Base-by-base conservation (phyloP, 23 tunicate genomes). In the Pegea sp. region DNA sequence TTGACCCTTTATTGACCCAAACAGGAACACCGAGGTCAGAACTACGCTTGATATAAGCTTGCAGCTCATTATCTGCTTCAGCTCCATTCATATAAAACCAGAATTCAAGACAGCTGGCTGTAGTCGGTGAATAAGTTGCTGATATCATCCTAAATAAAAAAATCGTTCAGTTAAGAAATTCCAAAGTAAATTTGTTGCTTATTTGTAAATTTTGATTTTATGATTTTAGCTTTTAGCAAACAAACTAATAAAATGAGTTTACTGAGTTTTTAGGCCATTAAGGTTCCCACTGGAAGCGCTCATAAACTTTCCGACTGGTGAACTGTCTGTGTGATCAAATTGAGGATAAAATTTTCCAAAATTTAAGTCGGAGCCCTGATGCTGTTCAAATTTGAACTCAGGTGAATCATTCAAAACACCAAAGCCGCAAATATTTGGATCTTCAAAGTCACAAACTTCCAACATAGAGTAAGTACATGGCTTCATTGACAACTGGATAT, bases 381-480 rank as follows among this genome's bases (percentile, higher is more conserved):
- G 29, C 3, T 67, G 86, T 7, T 4, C 49, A 68, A 69, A 75
- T 18, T 33, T 34, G 27, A 42, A 53, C 46, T 38, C 46, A 8
- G 46, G 16, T 4, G 50, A 33, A 11, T 51, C 30, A 11, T 32
- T 19, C 13, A 63, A 29, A 19, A 61, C 73, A 43, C 31, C 38
- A 6, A 20, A 64, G 30, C 67, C 74, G 42, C 86, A 75, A 28
- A 60, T 8, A 5, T 33, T 32, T 8, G 30, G 48, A 43, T 66
- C 74, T 60, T 75, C 86, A 53, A 75, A 75, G 61, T 75, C 86
- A 43, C 86, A 75, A 42, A 53, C 66, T 8, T 64, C 67, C 21
- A 75, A 52, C 30, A 52, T 67, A 42, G 72, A 64, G 33, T 30
- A 34, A 24, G 66, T 24, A 60, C 86, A 75, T 29, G 50, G 60